Evolutionary conservation across 2,113 vertebrate species (phyloP).

Genomic region (Catharus minimus): DNA sequence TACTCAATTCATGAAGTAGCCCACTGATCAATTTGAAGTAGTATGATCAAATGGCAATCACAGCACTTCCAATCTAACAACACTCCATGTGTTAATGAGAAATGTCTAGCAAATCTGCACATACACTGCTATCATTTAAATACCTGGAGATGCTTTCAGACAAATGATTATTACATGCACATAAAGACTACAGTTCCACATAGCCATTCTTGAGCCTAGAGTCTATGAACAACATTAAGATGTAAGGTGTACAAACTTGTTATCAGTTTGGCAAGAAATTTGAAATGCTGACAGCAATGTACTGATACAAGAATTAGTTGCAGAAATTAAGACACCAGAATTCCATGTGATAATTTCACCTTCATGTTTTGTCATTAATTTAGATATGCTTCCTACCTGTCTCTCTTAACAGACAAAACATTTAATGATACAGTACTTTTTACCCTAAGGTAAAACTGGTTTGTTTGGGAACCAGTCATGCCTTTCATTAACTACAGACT

Average conservation of each 20-base stretch:
- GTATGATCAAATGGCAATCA: neutral
- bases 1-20: neutral
- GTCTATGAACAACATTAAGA: neutral
- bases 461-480: neutral
- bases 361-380: neutral
- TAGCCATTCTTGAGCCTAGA: neutral
- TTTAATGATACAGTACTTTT: neutral
- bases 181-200: rapidly evolving
- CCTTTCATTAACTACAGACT: neutral
- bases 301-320: neutral
- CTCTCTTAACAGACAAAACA: neutral
- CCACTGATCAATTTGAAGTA: neutral
- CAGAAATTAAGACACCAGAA: neutral
- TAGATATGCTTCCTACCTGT: neutral
- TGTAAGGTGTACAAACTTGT: neutral
- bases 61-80: neutral
- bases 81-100: neutral
- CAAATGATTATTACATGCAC: neutral
- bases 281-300: neutral
- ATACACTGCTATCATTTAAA: neutral
- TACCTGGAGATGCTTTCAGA: neutral
- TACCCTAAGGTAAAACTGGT: neutral
- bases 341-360: neutral
- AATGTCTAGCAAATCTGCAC: neutral
- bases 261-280: neutral